Base-by-base conservation (phyloP, 1,140 invertebrate species). In the Antheraea mylitta region DNA sequence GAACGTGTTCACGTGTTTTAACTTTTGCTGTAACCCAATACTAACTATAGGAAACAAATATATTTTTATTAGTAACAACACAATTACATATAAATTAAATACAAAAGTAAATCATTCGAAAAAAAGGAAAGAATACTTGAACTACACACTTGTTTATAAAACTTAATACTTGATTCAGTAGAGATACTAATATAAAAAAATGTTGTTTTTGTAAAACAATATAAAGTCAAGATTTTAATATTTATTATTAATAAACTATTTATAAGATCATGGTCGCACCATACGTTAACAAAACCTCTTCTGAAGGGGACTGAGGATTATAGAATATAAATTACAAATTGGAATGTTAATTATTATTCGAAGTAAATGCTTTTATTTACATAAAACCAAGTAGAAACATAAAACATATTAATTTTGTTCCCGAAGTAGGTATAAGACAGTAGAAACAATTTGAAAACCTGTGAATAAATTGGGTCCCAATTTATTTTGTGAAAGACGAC, bases 291-390 rank as follows among this genome's bases (percentile, higher is more conserved):
- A 60, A 37, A 11, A 63, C 61, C 30, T 63, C 68, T 66, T 62
- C 66, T 53, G 45, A 62, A 69, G 73, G 69, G 83, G 77, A 82
- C 80, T 84, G 82, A 84, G 78, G 77, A 62, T 69, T 77, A 76
- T 45, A 63, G 66, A 53, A 53, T 53, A 53, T 16, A 79, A 58
- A 66, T 75, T 78, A 78, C 58, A 82, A 72, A 81, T 67, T 87
- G 85, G 85, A 87, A 87, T 87, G 83, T 87, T 80, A 78, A 79
- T 78, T 70, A 78, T 77, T 71, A 79, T 71, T 76, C 64, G 58
- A 85, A 77, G 69, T 84, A 83, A 82, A 82, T 86, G 82, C 84
- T 77, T 76, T 76, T 78, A 75, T 75, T 69, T 76, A 76, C 71
- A 74, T 69, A 74, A 72, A 74, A 76, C 65, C 37, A 53, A 66